Percentiles rank a stretch among this genome's conserved stretches.
phyloP scores from a whole-genome alignment of 23 tunicate genomes.

The Corella eumyota region DNA sequence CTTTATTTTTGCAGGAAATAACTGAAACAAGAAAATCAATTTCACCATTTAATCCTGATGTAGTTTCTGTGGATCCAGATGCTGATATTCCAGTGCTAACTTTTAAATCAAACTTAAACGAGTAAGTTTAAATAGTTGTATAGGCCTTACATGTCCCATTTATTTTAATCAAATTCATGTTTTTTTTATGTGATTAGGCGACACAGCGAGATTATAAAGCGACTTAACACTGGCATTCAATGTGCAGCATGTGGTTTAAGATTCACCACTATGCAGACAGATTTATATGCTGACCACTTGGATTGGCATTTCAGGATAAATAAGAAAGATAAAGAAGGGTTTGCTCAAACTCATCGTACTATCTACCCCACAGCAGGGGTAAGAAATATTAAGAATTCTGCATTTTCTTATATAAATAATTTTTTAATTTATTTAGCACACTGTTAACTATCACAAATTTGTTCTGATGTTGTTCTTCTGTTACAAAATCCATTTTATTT shows the following conservation, averaged over 20 bases:
- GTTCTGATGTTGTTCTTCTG: background rate
- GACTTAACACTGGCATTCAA: conserved; percentile 83
- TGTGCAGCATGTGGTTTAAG: conserved; percentile 93
- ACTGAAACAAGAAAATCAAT: no score
- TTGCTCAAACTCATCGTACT: conserved; percentile 33
- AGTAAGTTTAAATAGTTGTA: conserved; percentile 26
- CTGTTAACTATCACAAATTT: background rate
- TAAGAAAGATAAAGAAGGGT: conserved; percentile 75
- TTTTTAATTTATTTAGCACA: background rate
- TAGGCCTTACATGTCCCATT: background rate
- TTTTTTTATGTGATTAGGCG: conserved; percentile 21
- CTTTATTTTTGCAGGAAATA: no score
- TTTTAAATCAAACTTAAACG: conserved; percentile 47
- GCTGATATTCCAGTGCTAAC: conserved; percentile 43
- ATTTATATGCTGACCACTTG: conserved; percentile 79
- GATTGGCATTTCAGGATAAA: conserved; percentile 92
- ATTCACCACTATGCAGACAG: conserved; percentile 66
- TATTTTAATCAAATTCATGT: background rate
- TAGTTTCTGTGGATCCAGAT: conserved; percentile 64
- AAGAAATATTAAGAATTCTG: conserved; percentile 1
- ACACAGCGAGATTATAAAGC: conserved; percentile 51
- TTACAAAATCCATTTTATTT: no score
- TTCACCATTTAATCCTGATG: conserved; percentile 56
- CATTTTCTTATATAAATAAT: background rate
- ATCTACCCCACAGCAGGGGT: conserved; percentile 76